phyloP scores from a whole-genome alignment of 1,140 invertebrate species.

The Conus ventricosus region DNA sequence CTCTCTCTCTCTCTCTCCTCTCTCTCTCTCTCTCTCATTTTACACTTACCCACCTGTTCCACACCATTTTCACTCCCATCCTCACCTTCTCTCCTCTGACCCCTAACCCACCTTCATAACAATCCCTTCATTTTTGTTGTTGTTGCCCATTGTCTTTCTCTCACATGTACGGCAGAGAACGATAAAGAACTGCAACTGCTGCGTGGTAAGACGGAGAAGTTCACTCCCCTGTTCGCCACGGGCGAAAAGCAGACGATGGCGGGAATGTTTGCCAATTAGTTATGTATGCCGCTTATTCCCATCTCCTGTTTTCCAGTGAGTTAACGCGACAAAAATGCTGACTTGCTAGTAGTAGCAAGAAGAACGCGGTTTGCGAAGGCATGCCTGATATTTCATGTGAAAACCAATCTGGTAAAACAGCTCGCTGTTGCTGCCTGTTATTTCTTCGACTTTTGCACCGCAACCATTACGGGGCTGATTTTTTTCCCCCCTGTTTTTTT shows the following conservation, averaged over 20 bases:
- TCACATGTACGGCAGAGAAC: background rate
- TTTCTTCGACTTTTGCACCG: too few species aligned
- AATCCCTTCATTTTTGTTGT: too few species aligned
- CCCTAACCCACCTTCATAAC: background rate
- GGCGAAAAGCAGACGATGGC: background rate
- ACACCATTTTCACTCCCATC: too few species aligned
- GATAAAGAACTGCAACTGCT: background rate
- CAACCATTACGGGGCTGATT: too few species aligned
- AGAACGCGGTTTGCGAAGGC: background rate
- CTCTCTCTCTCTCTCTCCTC: background rate
- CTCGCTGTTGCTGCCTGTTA: too few species aligned
- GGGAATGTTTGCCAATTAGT: conserved; percentile 7
- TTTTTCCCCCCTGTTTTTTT: too few species aligned
- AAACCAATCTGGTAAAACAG: too few species aligned
- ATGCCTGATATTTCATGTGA: background rate
- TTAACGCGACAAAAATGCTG: background rate
- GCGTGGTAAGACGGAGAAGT: background rate
- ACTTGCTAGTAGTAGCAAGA: too few species aligned
- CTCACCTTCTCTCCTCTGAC: too few species aligned
- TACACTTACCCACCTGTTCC: too few species aligned
- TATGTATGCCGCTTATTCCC: background rate
- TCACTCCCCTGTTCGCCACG: background rate
- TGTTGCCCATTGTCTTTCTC: too few species aligned
- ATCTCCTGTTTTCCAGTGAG: background rate
- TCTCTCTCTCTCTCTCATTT: too few species aligned